Evolutionary conservation across 2,797 vertebrate species (phyloP), one percentile per base, ranked within the genome.

Genomic region (Onychomys leucogaster): DNA sequence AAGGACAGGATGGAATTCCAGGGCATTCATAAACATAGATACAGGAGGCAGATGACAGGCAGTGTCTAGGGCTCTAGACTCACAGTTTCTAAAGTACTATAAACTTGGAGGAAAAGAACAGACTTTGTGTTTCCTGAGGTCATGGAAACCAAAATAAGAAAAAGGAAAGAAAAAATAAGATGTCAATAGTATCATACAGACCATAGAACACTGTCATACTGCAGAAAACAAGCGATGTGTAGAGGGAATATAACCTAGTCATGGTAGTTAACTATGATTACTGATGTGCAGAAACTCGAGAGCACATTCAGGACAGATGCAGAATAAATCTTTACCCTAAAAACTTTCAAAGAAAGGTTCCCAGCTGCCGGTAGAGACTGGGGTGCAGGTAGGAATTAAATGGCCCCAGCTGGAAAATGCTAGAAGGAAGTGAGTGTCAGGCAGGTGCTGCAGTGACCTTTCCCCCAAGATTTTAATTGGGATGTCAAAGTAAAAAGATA

Each of bases 341-440:
- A 52, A 8, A 17, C 85, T 91, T 90, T 43, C 34, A 27, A 91
- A 67, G 61, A 86, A 69, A 90, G 21, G 5, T 37, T 91, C 29
- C 14, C 12, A 86, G 61, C 59, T 94, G 46, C 67, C 95, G 49
- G 57, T 77, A 86, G 46, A 19, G 55, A 59, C 19, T 76, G 91
- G 37, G 29, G 67, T 78, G 61, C 90, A 75, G 90, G 78, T 89
- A n/a, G 59, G 59, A 83, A 91, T 82, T 95, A 57, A 87, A 4
- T 80, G 75, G 59, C 82, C 43, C 49, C 75, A 83, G 69, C 75
- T 90, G 81, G 69, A 52, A 46, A 96, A 59, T 80, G 91, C 43
- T 95, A 91, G 17, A 83, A 41, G 46, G 41, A 91, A 83, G 61
- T 94, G 14, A 78, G 12, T 73, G 37, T 46, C 90, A 91, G n/a